phyloP scores from a whole-genome alignment of 2,113 vertebrate species.

The Pelusios castaneus region DNA sequence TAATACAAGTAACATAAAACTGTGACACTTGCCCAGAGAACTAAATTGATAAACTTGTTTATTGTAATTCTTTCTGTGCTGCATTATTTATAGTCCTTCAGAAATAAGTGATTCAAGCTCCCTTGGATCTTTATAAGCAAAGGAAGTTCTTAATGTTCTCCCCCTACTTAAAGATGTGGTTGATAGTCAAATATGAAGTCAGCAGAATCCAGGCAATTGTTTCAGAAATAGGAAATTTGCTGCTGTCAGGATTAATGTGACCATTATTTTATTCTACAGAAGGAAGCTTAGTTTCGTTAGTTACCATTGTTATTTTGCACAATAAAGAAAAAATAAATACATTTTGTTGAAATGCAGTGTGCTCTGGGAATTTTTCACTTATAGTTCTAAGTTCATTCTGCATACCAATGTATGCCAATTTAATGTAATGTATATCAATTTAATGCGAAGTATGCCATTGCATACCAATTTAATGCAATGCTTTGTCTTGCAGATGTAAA shows the following conservation, averaged over 20 bases:
- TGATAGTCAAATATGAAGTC: neutral
- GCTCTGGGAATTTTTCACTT: neutral
- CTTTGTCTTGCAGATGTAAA: conserved; percentile 76
- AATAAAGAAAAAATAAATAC: neutral
- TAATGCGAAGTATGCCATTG: too few species aligned
- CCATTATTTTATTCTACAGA: neutral
- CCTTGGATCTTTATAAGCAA: neutral
- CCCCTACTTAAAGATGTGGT: neutral
- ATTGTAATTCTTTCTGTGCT: neutral
- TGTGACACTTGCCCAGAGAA: neutral
- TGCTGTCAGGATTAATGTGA: neutral
- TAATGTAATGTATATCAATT: conserved; percentile 38
- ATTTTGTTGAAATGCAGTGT: neutral
- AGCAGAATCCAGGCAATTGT: neutral
- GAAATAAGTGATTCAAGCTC: neutral
- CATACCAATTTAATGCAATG: conserved; percentile 46
- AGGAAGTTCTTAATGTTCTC: neutral
- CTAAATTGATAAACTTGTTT: neutral
- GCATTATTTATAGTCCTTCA: neutral
- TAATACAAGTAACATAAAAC: neutral
- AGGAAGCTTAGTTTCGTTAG: neutral
- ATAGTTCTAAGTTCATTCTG: conserved; percentile 39
- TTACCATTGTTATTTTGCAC: neutral
- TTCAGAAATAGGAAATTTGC: conserved; percentile 9
- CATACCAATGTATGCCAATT: neutral